Percentiles rank a stretch among this genome's conserved stretches.
Evolutionary conservation across 1,140 invertebrate genomes (phyloP).

Genomic region (Sycophaga agraensis): DNA sequence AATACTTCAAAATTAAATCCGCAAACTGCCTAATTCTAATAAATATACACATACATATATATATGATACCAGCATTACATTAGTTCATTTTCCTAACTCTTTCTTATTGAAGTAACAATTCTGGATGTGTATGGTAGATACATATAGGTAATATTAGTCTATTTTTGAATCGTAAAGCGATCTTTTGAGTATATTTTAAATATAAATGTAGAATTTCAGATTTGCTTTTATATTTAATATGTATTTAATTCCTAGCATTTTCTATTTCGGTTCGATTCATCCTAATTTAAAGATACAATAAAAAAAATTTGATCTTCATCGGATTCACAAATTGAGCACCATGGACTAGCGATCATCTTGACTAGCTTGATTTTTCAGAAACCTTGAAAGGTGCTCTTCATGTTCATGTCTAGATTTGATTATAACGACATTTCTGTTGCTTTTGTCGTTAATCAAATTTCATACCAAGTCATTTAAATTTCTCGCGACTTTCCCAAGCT

Average conservation of each 20-base stretch:
- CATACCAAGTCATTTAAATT: slow-evolving; percentile 16
- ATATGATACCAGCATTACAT: too few relatives aligned
- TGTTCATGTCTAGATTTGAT: not conserved
- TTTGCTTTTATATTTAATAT: slow-evolving; percentile 37
- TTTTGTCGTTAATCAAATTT: not conserved
- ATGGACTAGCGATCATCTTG: slow-evolving; percentile 57
- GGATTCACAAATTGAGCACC: slow-evolving; percentile 38
- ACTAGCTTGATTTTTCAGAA: slow-evolving; percentile 53
- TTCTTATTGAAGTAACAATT: too few relatives aligned
- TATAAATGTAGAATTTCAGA: slow-evolving; percentile 39
- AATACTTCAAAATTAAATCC: too few relatives aligned
- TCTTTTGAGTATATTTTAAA: slow-evolving; percentile 38
- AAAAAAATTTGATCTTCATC: slow-evolving; percentile 33
- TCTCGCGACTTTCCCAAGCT: slow-evolving; percentile 12
- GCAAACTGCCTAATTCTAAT: too few relatives aligned
- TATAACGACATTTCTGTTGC: not conserved
- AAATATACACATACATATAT: too few relatives aligned
- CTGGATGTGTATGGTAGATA: slow-evolving; percentile 39
- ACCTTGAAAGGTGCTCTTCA: slow-evolving; percentile 27
- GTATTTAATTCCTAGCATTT: slow-evolving; percentile 40
- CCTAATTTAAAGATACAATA: slow-evolving; percentile 29
- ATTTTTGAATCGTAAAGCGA: slow-evolving; percentile 54
- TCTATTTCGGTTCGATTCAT: slow-evolving; percentile 37
- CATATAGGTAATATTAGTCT: slow-evolving; percentile 52
- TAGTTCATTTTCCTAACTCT: too few relatives aligned